phyloP scores from a whole-genome alignment of 2,888 invertebrate genomes.

The Seira ritae region DNA sequence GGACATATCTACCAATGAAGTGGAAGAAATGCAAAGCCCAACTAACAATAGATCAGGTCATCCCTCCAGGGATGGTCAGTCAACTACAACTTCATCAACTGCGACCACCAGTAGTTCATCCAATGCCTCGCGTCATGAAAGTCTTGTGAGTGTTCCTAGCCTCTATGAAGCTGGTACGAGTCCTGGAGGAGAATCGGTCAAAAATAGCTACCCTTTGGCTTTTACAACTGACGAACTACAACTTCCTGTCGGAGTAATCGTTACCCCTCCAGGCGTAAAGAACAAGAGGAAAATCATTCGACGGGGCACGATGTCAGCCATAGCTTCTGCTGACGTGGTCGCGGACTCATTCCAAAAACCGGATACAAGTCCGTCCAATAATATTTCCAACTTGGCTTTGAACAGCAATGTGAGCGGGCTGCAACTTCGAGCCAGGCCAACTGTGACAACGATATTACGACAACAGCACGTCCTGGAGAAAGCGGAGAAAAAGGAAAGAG shows the following conservation, averaged over 20 bases:
- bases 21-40: background rate
- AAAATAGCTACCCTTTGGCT: slow-evolving; percentile 21
- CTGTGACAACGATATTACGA: slow-evolving; percentile 58
- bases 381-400: background rate
- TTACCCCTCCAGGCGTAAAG: background rate
- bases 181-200: background rate
- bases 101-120: background rate
- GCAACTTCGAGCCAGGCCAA: slow-evolving; percentile 40
- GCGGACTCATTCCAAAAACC: too few relatives aligned
- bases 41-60: too few relatives aligned
- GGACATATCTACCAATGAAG: slow-evolving; percentile 1
- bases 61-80: too few relatives aligned
- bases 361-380: background rate
- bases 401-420: background rate
- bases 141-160: slow-evolving; percentile 39
- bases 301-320: slow-evolving; percentile 17
- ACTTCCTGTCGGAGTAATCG: background rate
- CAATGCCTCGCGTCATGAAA: slow-evolving; percentile 1
- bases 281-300: background rate
- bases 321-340: too few relatives aligned
- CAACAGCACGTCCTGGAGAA: slow-evolving; percentile 48
- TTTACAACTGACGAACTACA: slow-evolving; percentile 46
- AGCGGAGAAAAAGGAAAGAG: slow-evolving; percentile 49
- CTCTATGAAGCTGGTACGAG: slow-evolving; percentile 22
- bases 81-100: too few relatives aligned